Evolutionary conservation across 2,888 invertebrate genomes (phyloP).

Genomic region (Coelinius sp.): DNA sequence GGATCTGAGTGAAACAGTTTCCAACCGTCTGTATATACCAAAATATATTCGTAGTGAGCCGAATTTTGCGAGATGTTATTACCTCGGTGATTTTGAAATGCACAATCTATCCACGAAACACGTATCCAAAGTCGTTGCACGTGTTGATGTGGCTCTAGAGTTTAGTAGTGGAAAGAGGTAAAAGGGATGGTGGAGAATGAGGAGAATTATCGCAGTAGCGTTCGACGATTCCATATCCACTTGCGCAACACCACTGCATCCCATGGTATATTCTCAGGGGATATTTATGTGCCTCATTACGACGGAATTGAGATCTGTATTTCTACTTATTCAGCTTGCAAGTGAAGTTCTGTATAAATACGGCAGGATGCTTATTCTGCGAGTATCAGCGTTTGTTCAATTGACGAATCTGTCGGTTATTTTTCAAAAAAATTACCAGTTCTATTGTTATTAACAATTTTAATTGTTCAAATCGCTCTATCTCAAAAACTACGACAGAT

Average conservation of each 20-base stretch:
- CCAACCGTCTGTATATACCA: constrained; percentile 20
- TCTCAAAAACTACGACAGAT: no score
- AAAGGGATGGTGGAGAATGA: no score
- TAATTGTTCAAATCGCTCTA: no score
- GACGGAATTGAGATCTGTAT: constrained; percentile 6
- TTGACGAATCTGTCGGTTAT: no score
- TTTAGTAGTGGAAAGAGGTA: not conserved
- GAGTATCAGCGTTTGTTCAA: not conserved
- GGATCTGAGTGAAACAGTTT: constrained; percentile 21
- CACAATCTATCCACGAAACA: constrained; percentile 29
- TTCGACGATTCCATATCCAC: constrained; percentile 36
- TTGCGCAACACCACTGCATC: constrained; percentile 26
- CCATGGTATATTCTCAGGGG: constrained; percentile 42
- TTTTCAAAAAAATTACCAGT: no score
- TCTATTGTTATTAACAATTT: no score
- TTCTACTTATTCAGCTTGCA: not conserved
- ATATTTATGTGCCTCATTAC: constrained; percentile 39
- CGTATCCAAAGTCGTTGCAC: constrained; percentile 10
- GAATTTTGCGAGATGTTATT: constrained; percentile 44
- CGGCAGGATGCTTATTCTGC: not conserved
- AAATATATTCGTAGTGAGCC: constrained; percentile 25
- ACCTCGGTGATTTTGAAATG: constrained; percentile 44
- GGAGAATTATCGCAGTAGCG: constrained; percentile 44
- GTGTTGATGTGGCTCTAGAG: constrained; percentile 6
- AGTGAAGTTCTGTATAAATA: constrained; percentile 7